A percentile compares a stretch with the other conserved stretches of the same genome.
phyloP scores from a whole-genome alignment of 2,888 invertebrate genomes.

The Amorpha juglandis region DNA sequence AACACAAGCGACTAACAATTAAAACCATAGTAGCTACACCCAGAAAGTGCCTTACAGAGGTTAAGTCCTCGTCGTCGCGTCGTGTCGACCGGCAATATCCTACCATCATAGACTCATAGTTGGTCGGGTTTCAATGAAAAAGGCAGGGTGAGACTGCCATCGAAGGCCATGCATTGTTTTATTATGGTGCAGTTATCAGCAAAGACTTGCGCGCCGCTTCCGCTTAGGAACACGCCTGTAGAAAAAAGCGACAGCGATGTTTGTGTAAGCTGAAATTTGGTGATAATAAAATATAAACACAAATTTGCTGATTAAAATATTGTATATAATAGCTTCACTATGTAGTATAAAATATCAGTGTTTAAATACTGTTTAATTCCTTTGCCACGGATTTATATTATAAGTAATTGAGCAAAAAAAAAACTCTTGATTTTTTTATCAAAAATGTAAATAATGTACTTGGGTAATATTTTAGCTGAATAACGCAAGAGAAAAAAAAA shows the following conservation, averaged over 20 bases:
- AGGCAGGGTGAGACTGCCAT: slow-evolving; percentile 37
- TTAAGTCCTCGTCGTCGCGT: not conserved
- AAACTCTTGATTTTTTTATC: no score
- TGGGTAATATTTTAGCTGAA: no score
- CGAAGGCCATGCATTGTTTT: slow-evolving; percentile 56
- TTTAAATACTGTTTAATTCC: no score
- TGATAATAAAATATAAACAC: not conserved
- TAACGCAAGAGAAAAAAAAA: no score
- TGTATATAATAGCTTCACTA: no score
- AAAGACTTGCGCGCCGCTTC: slow-evolving; percentile 47
- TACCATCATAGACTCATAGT: slow-evolving; percentile 1
- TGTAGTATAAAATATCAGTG: no score
- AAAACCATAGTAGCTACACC: not conserved
- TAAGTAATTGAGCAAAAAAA: no score
- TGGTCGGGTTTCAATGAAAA: slow-evolving; percentile 25
- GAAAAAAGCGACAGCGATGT: slow-evolving; percentile 38
- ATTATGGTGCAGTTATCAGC: slow-evolving; percentile 56
- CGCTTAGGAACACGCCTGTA: slow-evolving; percentile 40
- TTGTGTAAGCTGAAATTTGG: not conserved
- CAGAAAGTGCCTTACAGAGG: not conserved
- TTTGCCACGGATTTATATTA: no score
- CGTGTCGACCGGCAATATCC: not conserved
- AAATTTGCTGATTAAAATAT: not conserved
- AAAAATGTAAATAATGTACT: no score
- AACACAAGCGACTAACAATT: no score